A percentile compares a stretch with the other conserved stretches of the same genome.
Conservation (phyloP, 53 echinoderm and acorn worm species). For the Stichopus horrens region DNA sequence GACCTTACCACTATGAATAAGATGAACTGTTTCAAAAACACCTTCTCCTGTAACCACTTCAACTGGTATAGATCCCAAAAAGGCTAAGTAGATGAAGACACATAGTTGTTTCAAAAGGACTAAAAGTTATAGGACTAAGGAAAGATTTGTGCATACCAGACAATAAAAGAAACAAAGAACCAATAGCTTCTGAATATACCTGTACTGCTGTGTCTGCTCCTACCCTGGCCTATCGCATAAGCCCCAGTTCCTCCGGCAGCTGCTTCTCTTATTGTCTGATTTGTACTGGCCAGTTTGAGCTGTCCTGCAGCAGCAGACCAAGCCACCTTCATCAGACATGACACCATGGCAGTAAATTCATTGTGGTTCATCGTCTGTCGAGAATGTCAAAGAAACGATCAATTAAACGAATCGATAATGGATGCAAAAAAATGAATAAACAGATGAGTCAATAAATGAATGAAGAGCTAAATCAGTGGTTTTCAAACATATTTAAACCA, state of each 20-base stretch:
- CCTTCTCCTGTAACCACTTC: too few relatives aligned
- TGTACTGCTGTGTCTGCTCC: conserved; percentile 90
- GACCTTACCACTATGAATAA: too few relatives aligned
- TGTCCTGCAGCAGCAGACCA: conserved; percentile 97
- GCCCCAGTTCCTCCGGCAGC: conserved; percentile 26
- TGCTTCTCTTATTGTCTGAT: conserved; percentile 82
- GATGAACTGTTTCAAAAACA: too few relatives aligned
- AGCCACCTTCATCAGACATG: conserved; percentile 85
- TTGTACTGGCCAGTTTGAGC: conserved; percentile 81
- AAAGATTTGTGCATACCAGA: not conserved
- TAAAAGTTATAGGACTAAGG: too few relatives aligned
- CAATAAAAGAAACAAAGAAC: not conserved
- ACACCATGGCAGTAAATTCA: conserved; percentile 91
- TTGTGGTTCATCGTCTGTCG: conserved; percentile 83
- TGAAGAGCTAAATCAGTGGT: too few relatives aligned
- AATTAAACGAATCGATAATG: too few relatives aligned
- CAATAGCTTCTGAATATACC: conserved; percentile 47
- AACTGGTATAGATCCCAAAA: too few relatives aligned
- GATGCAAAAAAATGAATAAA: too few relatives aligned
- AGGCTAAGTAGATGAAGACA: too few relatives aligned
- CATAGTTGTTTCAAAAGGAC: too few relatives aligned
- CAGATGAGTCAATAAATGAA: too few relatives aligned
- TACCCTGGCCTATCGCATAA: conserved; percentile 58
- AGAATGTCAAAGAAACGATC: not conserved
- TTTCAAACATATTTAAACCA: too few relatives aligned